Evolutionary conservation across 2,113 vertebrate species (phyloP), one percentile per base, ranked within the genome.

Genomic region (Passerina amoena): DNA sequence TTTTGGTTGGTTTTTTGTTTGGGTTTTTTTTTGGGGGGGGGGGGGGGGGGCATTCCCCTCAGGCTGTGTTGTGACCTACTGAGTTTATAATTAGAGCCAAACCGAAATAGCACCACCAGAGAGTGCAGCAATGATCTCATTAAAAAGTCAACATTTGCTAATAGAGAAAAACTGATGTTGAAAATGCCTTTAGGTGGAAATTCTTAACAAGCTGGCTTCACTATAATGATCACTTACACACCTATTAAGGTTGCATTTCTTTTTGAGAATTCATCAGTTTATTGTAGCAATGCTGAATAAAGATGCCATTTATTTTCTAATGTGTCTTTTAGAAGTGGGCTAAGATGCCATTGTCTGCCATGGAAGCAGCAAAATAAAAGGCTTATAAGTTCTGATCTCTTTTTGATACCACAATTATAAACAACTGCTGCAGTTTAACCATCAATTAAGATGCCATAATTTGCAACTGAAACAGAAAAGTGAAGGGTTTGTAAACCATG

Each of bases 31-130:
- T 4, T n/a, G n/a, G n/a, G n/a, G n/a, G n/a, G 5, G 7, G 4
- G 11, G 13, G 11, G 10, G 10, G 9, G 22, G 3, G 6, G 20
- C 14, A 28, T 44, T 17, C 7, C 45, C 2, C n/a, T 28, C 11
- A 2, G 56, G 65, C 38, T 92, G 5, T 68, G 14, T 57, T 61
- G 14, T 77, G 80, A 95, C 86, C 86, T 83, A 80, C 63, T 92
- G 81, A 83, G 78, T 79, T 84, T 94, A 60, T 91, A 91, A 94
- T 59, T 70, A 53, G 69, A 87, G 42, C 44, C 33, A 82, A 72
- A 87, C 51, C 1, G 20, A 94, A 97, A 91, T 68, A 95, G 38
- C 38, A 84, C 33, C 51, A 64, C 73, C 3, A 16, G 65, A 71
- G 51, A 76, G 61, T 84, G 53, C 33, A 40, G 78, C 30, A 64